These are phyloP conservation scores for Liposcelis brunnea DNA, from an alignment of 2,888 invertebrate species.

Conservation along the genomic window DNA sequence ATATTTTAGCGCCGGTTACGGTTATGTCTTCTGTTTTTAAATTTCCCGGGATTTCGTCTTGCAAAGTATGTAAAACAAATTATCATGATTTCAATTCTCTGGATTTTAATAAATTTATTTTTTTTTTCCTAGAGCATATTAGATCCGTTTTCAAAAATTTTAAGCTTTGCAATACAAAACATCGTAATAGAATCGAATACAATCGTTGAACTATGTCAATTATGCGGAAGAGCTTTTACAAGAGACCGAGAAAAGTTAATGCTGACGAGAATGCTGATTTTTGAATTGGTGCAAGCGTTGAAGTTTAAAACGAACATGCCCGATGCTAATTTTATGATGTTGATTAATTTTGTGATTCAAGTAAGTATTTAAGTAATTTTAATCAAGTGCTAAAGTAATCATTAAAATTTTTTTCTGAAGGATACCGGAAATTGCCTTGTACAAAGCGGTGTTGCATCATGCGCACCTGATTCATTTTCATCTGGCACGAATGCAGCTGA, in stretches of 20 bases:
- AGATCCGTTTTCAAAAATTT: conserved; percentile 89
- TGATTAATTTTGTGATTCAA: conserved; percentile 77
- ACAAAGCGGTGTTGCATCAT: conserved; percentile 9
- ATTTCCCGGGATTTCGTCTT: conserved; percentile 65
- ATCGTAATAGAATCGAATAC: conserved; percentile 60
- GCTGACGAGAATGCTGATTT: conserved; percentile 78
- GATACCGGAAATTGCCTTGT: conserved; percentile 8
- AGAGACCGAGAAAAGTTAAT: conserved; percentile 90
- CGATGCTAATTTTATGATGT: conserved; percentile 80
- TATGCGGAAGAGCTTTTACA: conserved; percentile 75
- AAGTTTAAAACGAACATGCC: conserved; percentile 90
- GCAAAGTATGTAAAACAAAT: conserved; percentile 41
- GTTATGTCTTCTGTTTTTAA: conserved; percentile 65
- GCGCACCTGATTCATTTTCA: conserved; percentile 19
- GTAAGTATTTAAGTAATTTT: conserved; percentile 23
- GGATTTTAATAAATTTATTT: background rate
- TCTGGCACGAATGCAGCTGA: conserved; percentile 68
- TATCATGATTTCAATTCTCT: conserved; percentile 12
- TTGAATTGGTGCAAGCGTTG: conserved; percentile 86
- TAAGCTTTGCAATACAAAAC: conserved; percentile 84
- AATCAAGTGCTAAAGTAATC: background rate
- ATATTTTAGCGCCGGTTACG: conserved; percentile 51
- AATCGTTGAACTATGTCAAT: conserved; percentile 73
- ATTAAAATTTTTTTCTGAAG: background rate
- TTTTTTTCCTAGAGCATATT: conserved; percentile 47